A percentile compares a stretch with the other conserved stretches of the same genome.
These are phyloP conservation scores for Galaxias olidus DNA, from an alignment of 2,797 vertebrate genomes.

Conservation along the genomic window DNA sequence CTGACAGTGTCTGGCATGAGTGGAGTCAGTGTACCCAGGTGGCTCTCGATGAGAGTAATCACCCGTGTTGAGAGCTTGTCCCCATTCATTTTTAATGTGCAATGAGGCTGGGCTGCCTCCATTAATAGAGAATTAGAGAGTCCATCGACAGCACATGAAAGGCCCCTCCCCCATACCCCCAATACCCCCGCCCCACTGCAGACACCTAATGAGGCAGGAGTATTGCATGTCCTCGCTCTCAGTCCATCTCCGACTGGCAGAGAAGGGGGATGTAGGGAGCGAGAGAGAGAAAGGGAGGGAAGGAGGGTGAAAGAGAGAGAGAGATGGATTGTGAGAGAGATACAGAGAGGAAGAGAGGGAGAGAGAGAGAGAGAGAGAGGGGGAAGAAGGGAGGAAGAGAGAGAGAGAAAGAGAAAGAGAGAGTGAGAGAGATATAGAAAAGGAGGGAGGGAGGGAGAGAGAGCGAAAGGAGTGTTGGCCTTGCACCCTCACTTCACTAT, in stretches of 20 bases:
- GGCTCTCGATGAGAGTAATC: slow-evolving; percentile 61
- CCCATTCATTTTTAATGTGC: slow-evolving; percentile 81
- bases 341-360: not conserved
- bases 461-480: slow-evolving; percentile 9
- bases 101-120: slow-evolving; percentile 69
- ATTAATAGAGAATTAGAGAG: slow-evolving; percentile 79
- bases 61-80: slow-evolving; percentile 73
- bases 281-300: slow-evolving; percentile 19
- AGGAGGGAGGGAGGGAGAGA: not conserved
- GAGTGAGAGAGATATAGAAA: not conserved
- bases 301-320: not conserved
- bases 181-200: slow-evolving; percentile 45
- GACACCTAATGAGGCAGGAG: slow-evolving; percentile 58
- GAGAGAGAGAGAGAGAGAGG: slow-evolving; percentile 7
- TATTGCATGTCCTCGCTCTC: slow-evolving; percentile 51
- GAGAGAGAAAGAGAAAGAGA: slow-evolving; percentile 1
- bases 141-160: slow-evolving; percentile 72
- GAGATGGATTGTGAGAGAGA: not conserved
- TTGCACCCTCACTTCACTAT: slow-evolving; percentile 60
- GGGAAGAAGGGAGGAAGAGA: slow-evolving; percentile 17
- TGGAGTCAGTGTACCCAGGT: slow-evolving; percentile 48
- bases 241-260: slow-evolving; percentile 41
- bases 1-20: slow-evolving; percentile 40
- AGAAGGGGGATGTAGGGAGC: slow-evolving; percentile 21
- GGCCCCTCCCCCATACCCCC: slow-evolving; percentile 37